A percentile compares a stretch with the other conserved stretches of the same genome.
Conservation (phyloP, 2,888 invertebrate species). For the Eupithecia subumbrata region DNA sequence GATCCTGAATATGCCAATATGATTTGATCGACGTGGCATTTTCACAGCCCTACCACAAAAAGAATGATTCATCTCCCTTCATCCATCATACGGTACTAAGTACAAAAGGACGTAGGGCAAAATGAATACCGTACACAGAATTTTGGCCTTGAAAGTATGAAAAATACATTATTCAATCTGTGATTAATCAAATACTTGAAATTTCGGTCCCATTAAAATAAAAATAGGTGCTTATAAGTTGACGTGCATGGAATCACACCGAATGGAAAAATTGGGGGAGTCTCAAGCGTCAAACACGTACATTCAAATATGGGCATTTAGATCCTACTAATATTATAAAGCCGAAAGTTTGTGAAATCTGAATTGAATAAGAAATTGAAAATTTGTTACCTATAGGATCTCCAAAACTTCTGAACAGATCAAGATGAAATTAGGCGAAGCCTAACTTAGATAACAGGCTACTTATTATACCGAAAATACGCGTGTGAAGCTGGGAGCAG, state of each 20-base stretch:
- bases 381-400: no score
- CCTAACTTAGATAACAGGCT: no score
- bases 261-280: no score
- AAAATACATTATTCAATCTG: background rate
- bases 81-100: slow-evolving; percentile 1
- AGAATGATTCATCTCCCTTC: background rate
- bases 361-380: no score
- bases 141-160: background rate
- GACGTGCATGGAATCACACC: background rate
- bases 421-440: no score
- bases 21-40: background rate
- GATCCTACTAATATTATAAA: no score
- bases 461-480: no score
- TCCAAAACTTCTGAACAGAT: no score
- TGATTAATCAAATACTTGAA: background rate
- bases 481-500: no score
- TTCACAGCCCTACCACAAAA: slow-evolving; percentile 1
- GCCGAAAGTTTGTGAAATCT: no score
- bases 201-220: background rate
- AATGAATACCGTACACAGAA: background rate
- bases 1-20: background rate
- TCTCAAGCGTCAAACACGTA: no score
- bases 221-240: background rate
- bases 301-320: no score
- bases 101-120: background rate